Evolutionary conservation across 2,113 vertebrate genomes (phyloP), one percentile per base, ranked within the genome.

Genomic region (Chamaea fasciata): DNA sequence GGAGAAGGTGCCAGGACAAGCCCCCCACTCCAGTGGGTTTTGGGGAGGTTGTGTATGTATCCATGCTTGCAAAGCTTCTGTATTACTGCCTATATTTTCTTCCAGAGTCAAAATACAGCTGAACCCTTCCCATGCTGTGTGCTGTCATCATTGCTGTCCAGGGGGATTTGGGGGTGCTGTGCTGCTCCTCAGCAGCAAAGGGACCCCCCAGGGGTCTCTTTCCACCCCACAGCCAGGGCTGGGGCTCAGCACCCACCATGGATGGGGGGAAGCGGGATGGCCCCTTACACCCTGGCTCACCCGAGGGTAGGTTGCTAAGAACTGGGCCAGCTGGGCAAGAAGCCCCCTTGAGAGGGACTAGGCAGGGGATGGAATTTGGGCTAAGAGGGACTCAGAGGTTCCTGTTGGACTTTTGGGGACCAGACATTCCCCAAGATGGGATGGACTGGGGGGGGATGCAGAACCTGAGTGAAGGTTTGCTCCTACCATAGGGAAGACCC

Each of bases 41-140:
- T 65, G 75, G 60, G 31, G 71, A n/a, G 53, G 10, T 33, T 1
- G 0, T 59, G 19, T 80, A 31, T 73, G 89, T 93, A 90, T 68
- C 60, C 26, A 14, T 28, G 95, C 95, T 95, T 93, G 91, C 95
- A 21, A 84, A 90, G 93, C 91, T 96, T 94, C 86, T 90, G 69
- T 96, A 94, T 89, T 71, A 63, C 63, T 52, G 88, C 85, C 91
- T 93, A 2, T 91, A 83, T 57, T 62, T 83, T 60, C 81, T 50
- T 68, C 86, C 75, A 50, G 55, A 87, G 64, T 77, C 74, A 87
- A 93, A 90, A 90, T 94, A 94, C 85, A 91, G 80, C 77, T 23
- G 7, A 77, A 69, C 24, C 37, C 16, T 79, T 77, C 70, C 86
- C 79, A 69, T 3, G 16, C 78, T 5, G 69, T 39, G 41, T 94